Conservation (phyloP, 2,888 invertebrate species). For the Lasiommata megera region DNA sequence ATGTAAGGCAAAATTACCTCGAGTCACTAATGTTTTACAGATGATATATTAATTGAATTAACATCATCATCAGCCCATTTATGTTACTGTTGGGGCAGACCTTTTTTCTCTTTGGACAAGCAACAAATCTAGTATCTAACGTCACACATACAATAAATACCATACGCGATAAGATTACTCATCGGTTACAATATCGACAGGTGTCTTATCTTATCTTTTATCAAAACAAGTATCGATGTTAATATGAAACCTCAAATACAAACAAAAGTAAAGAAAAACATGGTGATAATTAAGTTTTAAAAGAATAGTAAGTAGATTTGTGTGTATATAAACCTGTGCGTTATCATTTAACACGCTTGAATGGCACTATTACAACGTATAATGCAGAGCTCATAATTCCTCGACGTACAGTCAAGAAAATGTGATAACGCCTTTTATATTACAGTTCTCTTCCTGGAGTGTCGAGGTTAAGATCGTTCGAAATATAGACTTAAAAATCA, state of each 20-base stretch:
- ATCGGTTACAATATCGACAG: constrained; percentile 49
- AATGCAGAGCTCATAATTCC: neutral
- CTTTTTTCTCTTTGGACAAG: too few species aligned
- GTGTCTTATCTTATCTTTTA: constrained; percentile 59
- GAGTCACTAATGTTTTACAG: too few species aligned
- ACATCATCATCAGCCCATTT: too few species aligned
- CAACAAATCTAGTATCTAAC: constrained; percentile 25
- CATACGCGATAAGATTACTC: constrained; percentile 64
- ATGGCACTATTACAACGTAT: neutral
- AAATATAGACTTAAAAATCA: neutral
- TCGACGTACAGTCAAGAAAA: constrained; percentile 1
- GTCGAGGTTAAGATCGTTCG: neutral
- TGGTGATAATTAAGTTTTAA: constrained; percentile 21
- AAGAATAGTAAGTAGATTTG: constrained; percentile 21
- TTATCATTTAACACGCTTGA: constrained; percentile 8
- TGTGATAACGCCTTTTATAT: constrained; percentile 6
- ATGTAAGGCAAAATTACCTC: too few species aligned
- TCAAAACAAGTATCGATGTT: constrained; percentile 55
- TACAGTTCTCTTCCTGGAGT: neutral
- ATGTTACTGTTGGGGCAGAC: too few species aligned
- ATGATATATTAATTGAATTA: too few species aligned
- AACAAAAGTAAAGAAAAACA: constrained; percentile 19
- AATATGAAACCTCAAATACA: constrained; percentile 21
- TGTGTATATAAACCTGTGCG: neutral
- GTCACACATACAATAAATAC: constrained; percentile 47